Evolutionary conservation across 2,113 vertebrate species (phyloP).

Genomic region (Sarotherodon lohbergeri): DNA sequence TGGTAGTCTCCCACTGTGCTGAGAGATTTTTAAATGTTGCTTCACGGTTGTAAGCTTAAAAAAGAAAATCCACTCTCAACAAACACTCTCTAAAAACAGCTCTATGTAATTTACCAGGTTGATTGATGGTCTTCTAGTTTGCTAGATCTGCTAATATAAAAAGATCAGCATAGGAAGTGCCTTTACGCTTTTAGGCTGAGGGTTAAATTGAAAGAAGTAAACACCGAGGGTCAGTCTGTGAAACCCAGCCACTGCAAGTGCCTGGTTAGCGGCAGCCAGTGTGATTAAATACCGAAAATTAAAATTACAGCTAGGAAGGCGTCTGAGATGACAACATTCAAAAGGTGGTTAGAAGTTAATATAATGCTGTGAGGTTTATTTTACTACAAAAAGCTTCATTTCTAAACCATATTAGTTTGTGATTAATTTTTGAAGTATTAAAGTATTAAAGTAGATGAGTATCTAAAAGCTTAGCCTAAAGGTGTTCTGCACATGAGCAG

Average conservation of each 20-base stretch:
- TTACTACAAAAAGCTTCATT: not conserved
- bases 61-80: conserved; percentile 5
- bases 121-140: not conserved
- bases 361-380: not conserved
- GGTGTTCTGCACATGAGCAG: not conserved
- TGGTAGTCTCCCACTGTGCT: not conserved
- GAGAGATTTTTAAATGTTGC: not conserved
- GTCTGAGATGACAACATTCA: not conserved
- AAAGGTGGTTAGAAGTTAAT: not conserved
- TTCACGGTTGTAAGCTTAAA: not conserved
- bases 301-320: not conserved
- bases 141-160: not conserved
- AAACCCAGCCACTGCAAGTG: not conserved
- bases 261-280: not conserved
- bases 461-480: not conserved
- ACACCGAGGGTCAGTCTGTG: not conserved
- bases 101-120: not conserved
- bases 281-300: not conserved
- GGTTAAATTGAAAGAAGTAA: not conserved
- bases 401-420: not conserved
- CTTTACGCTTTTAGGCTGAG: not conserved
- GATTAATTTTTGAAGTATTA: not conserved
- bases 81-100: not conserved
- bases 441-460: not conserved
- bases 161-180: not conserved